Percentiles rank a stretch among this genome's conserved stretches.
phyloP scores from a whole-genome alignment of 2,888 invertebrate species.

The Myopa testacea region DNA sequence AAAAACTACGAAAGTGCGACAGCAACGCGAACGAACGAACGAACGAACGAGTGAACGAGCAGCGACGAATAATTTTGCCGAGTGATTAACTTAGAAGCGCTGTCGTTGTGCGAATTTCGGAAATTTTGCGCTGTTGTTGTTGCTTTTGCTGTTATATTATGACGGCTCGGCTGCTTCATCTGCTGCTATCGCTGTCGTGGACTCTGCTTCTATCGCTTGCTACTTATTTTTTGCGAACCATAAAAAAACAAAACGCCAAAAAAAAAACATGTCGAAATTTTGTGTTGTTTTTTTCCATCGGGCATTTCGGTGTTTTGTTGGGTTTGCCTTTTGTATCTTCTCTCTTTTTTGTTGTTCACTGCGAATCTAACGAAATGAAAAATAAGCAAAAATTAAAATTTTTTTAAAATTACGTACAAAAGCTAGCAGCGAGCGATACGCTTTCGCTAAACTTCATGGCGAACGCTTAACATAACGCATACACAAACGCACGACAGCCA shows the following conservation, averaged over 20 bases:
- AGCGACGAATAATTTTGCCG: too few relatives aligned
- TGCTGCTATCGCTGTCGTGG: neutral
- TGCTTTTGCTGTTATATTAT: neutral
- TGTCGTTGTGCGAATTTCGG: conserved; percentile 19
- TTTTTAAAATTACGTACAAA: too few relatives aligned
- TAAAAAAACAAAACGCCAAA: conserved; percentile 2
- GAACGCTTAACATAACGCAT: conserved; percentile 12
- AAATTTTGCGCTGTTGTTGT: conserved; percentile 25
- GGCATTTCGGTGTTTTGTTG: too few relatives aligned
- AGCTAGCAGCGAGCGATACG: neutral
- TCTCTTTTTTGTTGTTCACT: too few relatives aligned
- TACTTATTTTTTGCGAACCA: neutral
- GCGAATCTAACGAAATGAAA: too few relatives aligned
- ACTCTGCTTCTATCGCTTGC: neutral
- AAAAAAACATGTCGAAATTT: neutral
- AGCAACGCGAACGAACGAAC: conserved; percentile 16
- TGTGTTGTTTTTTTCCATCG: too few relatives aligned
- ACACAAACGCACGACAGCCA: neutral
- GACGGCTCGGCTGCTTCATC: neutral
- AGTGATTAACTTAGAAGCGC: neutral
- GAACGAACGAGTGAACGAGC: neutral
- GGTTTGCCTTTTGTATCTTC: too few relatives aligned
- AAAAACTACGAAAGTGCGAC: neutral
- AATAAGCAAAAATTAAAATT: too few relatives aligned
- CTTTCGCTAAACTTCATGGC: conserved; percentile 17